Base-by-base conservation (phyloP, 2,888 invertebrate genomes). In the Asteroscopus sphinx region DNA sequence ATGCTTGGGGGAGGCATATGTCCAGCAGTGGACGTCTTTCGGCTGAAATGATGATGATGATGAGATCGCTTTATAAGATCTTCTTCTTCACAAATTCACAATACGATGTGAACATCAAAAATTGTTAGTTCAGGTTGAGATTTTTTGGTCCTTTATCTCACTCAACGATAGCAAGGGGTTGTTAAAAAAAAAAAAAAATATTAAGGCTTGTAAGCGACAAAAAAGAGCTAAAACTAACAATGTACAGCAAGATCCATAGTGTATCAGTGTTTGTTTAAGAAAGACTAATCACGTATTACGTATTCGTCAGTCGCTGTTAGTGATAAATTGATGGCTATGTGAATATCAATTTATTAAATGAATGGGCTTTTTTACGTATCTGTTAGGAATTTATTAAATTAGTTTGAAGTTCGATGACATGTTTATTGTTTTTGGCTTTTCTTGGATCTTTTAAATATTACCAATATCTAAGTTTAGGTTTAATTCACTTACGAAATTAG, bases 191-290 rank as follows among this genome's bases (percentile, higher is more conserved):
- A 30, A 30, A 39, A 39, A 47, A 48, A 28, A 28, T 30, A 39
- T 17, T n/a, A 39, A 39, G 12, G 37, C 32, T 54, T 41, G 55
- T 44, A 13, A 52, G 56, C n/a, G 39, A 40, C 37, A 46, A 40
- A 54, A 35, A 17, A 32, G 21, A 33, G 28, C 15, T 42, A 47
- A 55, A 48, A 53, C 49, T 42, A 65, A 64, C 51, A 55, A 36
- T 54, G 15, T 51, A 16, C 11, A 13, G 25, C 21, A 28, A 28
- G 28, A 51, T 44, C n/a, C 26, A 33, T 36, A 35, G 21, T 12
- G n/a, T 41, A 57, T 40, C 26, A 44, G 13, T 60, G 49, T 75
- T 68, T 68, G 59, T 46, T 64, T 68, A 42, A 54, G 35, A 42
- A 41, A 13, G 13, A 26, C 25, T 62, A 35, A 42, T 33, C 16